phyloP scores from a whole-genome alignment of 2,888 invertebrate genomes.

The Scaptomyza cyrtandrae region DNA sequence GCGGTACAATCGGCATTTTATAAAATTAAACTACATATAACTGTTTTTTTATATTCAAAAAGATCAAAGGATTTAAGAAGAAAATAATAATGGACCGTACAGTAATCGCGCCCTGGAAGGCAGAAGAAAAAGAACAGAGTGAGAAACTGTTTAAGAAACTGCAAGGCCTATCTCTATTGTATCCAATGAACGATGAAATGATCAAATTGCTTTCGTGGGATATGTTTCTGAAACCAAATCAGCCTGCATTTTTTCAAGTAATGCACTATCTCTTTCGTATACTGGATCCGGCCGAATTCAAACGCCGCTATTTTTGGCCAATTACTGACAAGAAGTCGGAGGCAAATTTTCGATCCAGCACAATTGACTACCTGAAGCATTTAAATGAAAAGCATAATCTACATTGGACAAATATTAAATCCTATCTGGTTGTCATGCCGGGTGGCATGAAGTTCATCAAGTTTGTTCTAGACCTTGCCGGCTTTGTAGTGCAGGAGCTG shows the following conservation, averaged over 20 bases:
- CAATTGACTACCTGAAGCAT: constrained; percentile 82
- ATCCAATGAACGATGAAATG: constrained; percentile 79
- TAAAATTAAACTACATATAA: background rate
- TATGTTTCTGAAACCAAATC: constrained; percentile 84
- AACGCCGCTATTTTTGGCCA: constrained; percentile 84
- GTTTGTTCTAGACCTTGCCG: constrained; percentile 80
- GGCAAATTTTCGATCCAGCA: constrained; percentile 81
- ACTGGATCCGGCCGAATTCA: constrained; percentile 82
- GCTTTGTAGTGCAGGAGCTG: constrained; percentile 80
- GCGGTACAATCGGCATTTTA: background rate
- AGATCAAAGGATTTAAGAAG: background rate
- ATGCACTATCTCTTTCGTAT: constrained; percentile 83
- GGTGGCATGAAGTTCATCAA: constrained; percentile 83
- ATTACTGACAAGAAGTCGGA: constrained; percentile 83
- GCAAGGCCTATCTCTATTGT: constrained; percentile 70
- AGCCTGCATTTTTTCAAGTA: constrained; percentile 82
- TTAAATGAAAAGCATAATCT: constrained; percentile 83
- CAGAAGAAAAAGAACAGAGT: constrained; percentile 82
- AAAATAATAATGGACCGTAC: constrained; percentile 78
- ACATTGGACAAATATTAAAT: constrained; percentile 81
- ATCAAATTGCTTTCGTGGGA: constrained; percentile 75
- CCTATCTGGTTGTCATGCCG: constrained; percentile 83
- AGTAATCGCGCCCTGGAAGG: constrained; percentile 80
- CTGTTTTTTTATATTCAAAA: background rate
- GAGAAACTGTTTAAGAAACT: constrained; percentile 78